Percentiles rank a stretch among this genome's conserved stretches.
phyloP scores from a whole-genome alignment of 2,888 invertebrate species.

The Phymatocera aterrima region DNA sequence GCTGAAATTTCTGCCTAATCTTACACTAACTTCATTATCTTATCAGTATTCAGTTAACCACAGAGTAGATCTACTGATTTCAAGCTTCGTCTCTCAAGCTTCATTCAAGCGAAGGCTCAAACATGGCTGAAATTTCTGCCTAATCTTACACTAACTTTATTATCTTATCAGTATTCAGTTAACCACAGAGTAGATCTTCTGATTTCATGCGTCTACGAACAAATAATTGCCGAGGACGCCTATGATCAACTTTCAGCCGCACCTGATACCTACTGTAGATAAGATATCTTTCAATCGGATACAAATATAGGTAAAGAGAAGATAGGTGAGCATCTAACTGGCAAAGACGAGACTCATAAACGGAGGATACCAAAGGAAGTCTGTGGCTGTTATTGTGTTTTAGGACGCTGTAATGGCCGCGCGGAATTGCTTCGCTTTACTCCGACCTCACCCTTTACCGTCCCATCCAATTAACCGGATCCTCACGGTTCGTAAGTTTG shows the following conservation, averaged over 20 bases:
- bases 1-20: too few relatives aligned
- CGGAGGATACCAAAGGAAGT: neutral
- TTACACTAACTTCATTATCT: too few relatives aligned
- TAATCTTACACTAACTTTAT: too few relatives aligned
- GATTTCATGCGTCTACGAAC: too few relatives aligned
- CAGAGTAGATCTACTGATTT: too few relatives aligned
- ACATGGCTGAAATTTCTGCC: too few relatives aligned
- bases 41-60: too few relatives aligned
- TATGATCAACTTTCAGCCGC: neutral
- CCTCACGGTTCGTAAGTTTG: constrained; percentile 40
- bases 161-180: too few relatives aligned
- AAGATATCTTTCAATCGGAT: constrained; percentile 4
- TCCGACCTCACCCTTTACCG: constrained; percentile 40
- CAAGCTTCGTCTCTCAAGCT: too few relatives aligned
- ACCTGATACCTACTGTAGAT: neutral
- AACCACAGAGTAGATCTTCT: too few relatives aligned
- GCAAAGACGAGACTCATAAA: constrained; percentile 10
- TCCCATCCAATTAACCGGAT: constrained; percentile 45
- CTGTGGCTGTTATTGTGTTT: constrained; percentile 32
- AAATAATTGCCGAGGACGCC: neutral
- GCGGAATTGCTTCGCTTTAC: constrained; percentile 40
- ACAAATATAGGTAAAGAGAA: neutral
- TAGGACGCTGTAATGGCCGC: constrained; percentile 41
- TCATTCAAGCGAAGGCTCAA: too few relatives aligned
- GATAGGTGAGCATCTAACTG: neutral